Evolutionary conservation across 1,140 invertebrate genomes (phyloP).

Genomic region (Lethrus apterus): DNA sequence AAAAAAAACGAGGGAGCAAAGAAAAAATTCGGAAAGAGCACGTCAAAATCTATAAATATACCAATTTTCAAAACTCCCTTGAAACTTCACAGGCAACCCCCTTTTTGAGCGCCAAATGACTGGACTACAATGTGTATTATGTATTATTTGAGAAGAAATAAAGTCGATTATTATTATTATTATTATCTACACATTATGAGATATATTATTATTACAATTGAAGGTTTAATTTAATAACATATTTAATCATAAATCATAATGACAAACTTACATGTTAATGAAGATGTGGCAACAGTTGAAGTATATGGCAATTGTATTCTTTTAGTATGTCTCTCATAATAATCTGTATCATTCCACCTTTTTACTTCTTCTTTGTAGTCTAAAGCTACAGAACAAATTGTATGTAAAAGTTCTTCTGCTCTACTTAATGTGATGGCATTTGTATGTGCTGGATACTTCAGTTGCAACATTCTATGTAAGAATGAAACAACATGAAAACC

Average conservation of each 20-base stretch:
- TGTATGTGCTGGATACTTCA: constrained; percentile 89
- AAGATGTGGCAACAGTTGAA: constrained; percentile 46
- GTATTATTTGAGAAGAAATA: no score
- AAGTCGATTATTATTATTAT: no score
- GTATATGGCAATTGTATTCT: constrained; percentile 79
- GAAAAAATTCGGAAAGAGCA: no score
- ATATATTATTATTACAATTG: no score
- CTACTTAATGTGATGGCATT: constrained; percentile 78
- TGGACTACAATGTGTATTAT: constrained; percentile 2
- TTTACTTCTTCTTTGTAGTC: constrained; percentile 74
- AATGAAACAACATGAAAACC: constrained; percentile 80
- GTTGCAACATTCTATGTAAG: constrained; percentile 82
- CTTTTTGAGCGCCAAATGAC: no score
- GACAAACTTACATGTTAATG: constrained; percentile 42
- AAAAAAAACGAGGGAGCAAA: no score
- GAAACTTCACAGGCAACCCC: no score
- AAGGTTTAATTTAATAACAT: no score
- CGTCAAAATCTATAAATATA: no score
- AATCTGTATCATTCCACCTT: constrained; percentile 72
- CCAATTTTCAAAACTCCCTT: no score
- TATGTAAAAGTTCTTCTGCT: constrained; percentile 79
- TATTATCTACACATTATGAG: no score
- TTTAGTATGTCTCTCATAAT: constrained; percentile 77
- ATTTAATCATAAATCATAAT: constrained; percentile 1
- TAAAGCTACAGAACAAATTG: constrained; percentile 67